Conservation (phyloP, 2,888 invertebrate genomes). For the Anticlea derivata region DNA sequence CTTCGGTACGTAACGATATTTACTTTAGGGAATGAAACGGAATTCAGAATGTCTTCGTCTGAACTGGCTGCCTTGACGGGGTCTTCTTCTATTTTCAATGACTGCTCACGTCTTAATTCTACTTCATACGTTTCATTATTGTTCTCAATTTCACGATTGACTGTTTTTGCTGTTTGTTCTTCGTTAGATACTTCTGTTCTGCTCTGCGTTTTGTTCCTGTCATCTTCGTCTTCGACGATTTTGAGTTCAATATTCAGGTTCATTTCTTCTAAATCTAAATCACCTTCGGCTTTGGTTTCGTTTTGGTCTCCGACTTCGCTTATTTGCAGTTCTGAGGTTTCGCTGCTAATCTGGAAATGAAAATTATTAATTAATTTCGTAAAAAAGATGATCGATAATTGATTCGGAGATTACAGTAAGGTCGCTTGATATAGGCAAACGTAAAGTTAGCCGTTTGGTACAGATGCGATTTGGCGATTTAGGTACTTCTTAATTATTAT, state of each 20-base stretch:
- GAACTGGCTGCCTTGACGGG: constrained; percentile 44
- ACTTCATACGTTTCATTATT: constrained; percentile 23
- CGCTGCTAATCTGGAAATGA: constrained; percentile 58
- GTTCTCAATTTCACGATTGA: constrained; percentile 20
- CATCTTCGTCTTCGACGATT: constrained; percentile 77
- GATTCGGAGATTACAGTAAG: no score
- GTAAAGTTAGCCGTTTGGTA: no score
- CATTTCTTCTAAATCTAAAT: constrained; percentile 64
- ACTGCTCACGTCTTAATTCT: constrained; percentile 29
- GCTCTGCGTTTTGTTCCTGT: constrained; percentile 30
- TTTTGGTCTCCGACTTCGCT: constrained; percentile 50
- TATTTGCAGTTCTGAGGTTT: constrained; percentile 57
- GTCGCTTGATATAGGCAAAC: no score
- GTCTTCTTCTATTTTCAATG: constrained; percentile 35
- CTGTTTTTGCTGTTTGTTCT: constrained; percentile 16
- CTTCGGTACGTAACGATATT: constrained; percentile 72
- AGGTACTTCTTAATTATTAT: no score
- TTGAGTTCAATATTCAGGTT: constrained; percentile 73
- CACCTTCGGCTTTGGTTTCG: constrained; percentile 45
- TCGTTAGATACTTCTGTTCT: constrained; percentile 26
- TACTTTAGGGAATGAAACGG: constrained; percentile 67
- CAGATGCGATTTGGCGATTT: no score
- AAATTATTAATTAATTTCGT: background rate
- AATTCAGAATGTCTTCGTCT: constrained; percentile 59
- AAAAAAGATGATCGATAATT: no score